phyloP scores from a whole-genome alignment of 2,113 vertebrate genomes.

The Vidua chalybeata region DNA sequence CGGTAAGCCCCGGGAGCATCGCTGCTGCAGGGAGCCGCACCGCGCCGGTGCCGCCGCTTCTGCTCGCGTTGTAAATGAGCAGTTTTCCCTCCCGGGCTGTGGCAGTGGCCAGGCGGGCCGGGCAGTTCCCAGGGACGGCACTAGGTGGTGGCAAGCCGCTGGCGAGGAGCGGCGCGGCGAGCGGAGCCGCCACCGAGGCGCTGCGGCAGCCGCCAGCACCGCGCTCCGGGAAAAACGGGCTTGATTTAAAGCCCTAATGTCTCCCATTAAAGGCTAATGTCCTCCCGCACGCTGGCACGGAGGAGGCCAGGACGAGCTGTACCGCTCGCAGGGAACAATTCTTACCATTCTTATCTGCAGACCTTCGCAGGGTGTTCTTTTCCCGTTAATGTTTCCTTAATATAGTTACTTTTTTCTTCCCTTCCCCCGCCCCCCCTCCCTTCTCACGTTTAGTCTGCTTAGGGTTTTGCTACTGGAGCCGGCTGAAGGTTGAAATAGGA shows the following conservation, averaged over 20 bases:
- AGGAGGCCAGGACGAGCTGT: not conserved
- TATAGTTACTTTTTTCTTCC: not conserved
- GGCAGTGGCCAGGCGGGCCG: not conserved
- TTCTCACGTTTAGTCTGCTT: not conserved
- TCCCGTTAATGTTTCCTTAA: not conserved
- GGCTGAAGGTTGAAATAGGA: not conserved
- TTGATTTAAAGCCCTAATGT: not conserved
- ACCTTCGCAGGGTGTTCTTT: conserved; percentile 35
- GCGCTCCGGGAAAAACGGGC: not conserved
- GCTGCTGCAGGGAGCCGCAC: not conserved
- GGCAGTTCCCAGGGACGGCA: not conserved
- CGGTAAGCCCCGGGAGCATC: not conserved
- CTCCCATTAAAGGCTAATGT: not conserved
- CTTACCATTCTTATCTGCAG: conserved; percentile 27
- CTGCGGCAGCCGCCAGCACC: not conserved
- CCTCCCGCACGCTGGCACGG: not conserved
- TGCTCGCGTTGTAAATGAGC: not conserved
- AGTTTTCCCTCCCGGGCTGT: not conserved
- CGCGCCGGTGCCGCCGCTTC: not conserved
- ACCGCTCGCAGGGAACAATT: not conserved
- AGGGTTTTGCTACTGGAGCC: not conserved
- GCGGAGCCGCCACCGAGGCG: not conserved
- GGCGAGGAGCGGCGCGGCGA: not conserved
- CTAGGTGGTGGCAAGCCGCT: conserved; percentile 64
- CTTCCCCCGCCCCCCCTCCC: too few relatives aligned